Conservation (phyloP, 2,888 invertebrate genomes). For the Metalampra italica region DNA sequence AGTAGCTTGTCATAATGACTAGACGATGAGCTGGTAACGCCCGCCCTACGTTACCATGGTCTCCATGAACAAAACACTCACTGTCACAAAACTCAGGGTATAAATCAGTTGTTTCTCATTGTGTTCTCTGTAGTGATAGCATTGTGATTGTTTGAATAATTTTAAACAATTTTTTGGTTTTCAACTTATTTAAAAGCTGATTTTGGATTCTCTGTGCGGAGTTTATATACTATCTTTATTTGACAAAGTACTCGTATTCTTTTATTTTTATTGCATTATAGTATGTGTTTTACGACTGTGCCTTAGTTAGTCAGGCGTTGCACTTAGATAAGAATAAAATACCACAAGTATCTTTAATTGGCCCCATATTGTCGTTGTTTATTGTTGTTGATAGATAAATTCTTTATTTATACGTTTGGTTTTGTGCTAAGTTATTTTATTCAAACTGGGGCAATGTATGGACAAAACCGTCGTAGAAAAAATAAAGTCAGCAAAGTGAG, state of each 20-base stretch:
- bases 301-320: neutral
- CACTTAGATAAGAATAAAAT: neutral
- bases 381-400: neutral
- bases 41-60: conserved; percentile 54
- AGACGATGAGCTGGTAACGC: conserved; percentile 20
- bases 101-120: conserved; percentile 36
- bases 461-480: conserved; percentile 75
- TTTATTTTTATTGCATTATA: too few relatives aligned
- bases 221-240: too few relatives aligned
- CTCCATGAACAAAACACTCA: conserved; percentile 46
- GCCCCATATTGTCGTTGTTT: too few relatives aligned
- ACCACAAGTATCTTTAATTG: neutral
- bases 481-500: conserved; percentile 56
- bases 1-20: conserved; percentile 29
- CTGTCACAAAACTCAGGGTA: conserved; percentile 17
- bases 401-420: neutral
- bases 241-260: too few relatives aligned
- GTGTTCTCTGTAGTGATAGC: conserved; percentile 12
- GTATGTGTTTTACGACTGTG: neutral
- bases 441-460: conserved; percentile 82
- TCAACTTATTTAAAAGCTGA: too few relatives aligned
- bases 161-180: neutral
- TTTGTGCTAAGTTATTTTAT: conserved; percentile 6
- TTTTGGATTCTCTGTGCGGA: too few relatives aligned
- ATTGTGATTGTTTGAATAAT: neutral